Base-by-base conservation (phyloP, 2,797 vertebrate genomes). In the Paratrypauchen microcephalus region DNA sequence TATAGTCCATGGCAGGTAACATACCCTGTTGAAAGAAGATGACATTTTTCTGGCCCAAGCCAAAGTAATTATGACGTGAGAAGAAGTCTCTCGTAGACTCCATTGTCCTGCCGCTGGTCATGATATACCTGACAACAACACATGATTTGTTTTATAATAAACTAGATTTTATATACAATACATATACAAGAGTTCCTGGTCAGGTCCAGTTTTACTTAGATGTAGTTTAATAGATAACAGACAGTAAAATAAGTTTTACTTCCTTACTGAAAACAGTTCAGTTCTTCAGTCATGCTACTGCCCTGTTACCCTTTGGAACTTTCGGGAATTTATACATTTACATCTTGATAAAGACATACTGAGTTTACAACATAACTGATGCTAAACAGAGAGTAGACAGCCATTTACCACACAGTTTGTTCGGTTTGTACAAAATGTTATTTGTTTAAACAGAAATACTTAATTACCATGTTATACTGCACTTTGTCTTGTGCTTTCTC, bases 21-120 rank as follows among this genome's bases (percentile, higher is more conserved):
- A 99, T 99, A 69, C 97, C 97, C 86, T 99, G 98, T 88, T 97
- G 96, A 73, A 99, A 99, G 86, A 99, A 96, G 76, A 98, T 74
- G 2, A 99, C 78, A 0, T 96, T 93, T 82, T 93, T 91, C 80
- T 95, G 90, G 41, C 92, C 91, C 77, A 99, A 86, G 48, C 98
- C 97, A 76, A 99, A 99, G 83, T 95, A 95, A 39, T 78, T 89
- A 78, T 96, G 94, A 30, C 72, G 90, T 18, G 83, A 82, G 82
- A 99, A 99, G 87, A 96, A 99, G 0, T 95, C 94, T 81, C 92
- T 91, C 1, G 97, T 99, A 24, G 94, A 92, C 21, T 94, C 93
- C 95, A 98, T 96, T 1, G 97, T 99, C 69, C 96, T 91, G 30
- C 97, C 96, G 0, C 97, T 99, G 48, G 97, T 98, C 98, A 99